Conservation (phyloP, 2,888 invertebrate genomes). For the Scaptomyza tumidula region DNA sequence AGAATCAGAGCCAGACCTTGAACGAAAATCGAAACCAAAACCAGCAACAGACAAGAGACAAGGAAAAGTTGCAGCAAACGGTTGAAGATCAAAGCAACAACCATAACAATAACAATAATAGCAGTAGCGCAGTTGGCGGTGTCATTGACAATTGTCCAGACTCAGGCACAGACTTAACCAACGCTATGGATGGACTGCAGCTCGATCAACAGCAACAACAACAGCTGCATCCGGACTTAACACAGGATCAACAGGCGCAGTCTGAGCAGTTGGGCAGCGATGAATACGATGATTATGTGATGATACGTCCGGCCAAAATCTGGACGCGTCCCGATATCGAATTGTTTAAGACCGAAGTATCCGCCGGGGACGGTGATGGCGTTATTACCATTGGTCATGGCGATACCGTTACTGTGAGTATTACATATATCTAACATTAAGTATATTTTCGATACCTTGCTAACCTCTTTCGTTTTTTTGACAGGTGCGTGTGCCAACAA, state of each 20-base stretch:
- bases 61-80: conserved; percentile 7
- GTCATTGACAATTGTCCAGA: conserved; percentile 29
- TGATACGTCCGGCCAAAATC: conserved; percentile 93
- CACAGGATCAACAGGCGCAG: conserved; percentile 46
- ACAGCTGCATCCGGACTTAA: conserved; percentile 6
- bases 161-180: conserved; percentile 31
- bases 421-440: neutral
- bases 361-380: conserved; percentile 92
- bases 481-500: conserved; percentile 95
- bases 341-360: conserved; percentile 95
- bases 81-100: conserved; percentile 13
- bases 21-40: conserved; percentile 28
- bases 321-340: conserved; percentile 96
- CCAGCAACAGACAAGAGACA: conserved; percentile 28
- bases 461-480: neutral
- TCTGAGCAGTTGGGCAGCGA: conserved; percentile 47
- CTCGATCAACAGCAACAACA: conserved; percentile 40
- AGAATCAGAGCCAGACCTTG: conserved; percentile 64
- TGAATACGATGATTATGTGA: conserved; percentile 84
- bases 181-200: conserved; percentile 51
- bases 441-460: too few species aligned
- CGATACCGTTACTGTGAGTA: conserved; percentile 95
- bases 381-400: conserved; percentile 97
- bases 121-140: neutral
- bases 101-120: conserved; percentile 24